These are phyloP conservation scores for Poeciliopsis turneri DNA, from an alignment of 2,797 vertebrate species.

Conservation along the genomic window DNA sequence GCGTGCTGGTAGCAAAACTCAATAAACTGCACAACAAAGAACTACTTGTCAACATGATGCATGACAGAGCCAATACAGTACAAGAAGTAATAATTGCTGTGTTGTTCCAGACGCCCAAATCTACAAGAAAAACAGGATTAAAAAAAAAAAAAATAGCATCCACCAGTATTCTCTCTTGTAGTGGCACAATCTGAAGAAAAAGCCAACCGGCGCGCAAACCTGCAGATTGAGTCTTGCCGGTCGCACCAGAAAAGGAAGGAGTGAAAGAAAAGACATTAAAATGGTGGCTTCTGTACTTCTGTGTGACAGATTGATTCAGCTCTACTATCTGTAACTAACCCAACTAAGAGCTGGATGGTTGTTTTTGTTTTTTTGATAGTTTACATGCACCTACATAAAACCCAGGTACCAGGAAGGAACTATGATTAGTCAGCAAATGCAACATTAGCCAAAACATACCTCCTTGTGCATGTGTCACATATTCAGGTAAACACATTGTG, in stretches of 20 bases:
- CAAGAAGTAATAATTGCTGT: not conserved
- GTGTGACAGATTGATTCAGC: too few relatives aligned
- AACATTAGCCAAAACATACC: too few relatives aligned
- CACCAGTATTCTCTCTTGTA: not conserved
- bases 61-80: not conserved
- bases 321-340: too few relatives aligned
- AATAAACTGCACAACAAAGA: not conserved
- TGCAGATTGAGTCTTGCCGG: not conserved
- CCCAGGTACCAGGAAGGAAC: too few relatives aligned
- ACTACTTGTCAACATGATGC: conserved; percentile 9
- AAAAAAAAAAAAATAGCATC: not conserved
- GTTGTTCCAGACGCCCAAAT: not conserved
- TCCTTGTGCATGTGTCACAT: too few relatives aligned
- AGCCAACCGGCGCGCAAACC: not conserved
- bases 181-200: not conserved
- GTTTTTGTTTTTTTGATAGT: too few relatives aligned
- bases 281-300: not conserved
- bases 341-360: too few relatives aligned
- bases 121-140: not conserved
- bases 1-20: not conserved
- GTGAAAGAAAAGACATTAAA: not conserved
- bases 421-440: too few relatives aligned
- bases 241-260: not conserved
- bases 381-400: too few relatives aligned
- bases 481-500: too few relatives aligned